Conservation (phyloP, 1,140 invertebrate genomes). For the Drosophila kohkoa region DNA sequence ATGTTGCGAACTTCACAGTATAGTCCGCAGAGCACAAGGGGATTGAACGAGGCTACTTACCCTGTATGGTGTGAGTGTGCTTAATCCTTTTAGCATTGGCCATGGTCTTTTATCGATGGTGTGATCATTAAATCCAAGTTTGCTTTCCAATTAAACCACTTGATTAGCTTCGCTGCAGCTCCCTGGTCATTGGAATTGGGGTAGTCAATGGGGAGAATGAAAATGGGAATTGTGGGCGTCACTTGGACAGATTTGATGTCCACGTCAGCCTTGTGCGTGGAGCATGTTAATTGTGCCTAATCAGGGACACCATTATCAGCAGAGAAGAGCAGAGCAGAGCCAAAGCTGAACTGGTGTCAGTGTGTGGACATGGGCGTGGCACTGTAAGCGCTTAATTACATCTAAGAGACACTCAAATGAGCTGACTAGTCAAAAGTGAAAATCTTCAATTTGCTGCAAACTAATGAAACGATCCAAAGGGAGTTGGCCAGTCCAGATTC, state of each 20-base stretch:
- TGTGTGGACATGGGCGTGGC: constrained; percentile 49
- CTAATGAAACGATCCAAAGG: not conserved
- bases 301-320: constrained; percentile 54
- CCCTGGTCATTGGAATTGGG: constrained; percentile 3
- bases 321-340: not conserved
- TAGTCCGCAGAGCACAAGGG: not conserved
- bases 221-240: constrained; percentile 33
- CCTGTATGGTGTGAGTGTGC: constrained; percentile 5
- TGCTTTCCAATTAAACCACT: constrained; percentile 81
- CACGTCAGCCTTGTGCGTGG: constrained; percentile 61
- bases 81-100: constrained; percentile 34
- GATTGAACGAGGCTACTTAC: not conserved
- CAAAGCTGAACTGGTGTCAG: not conserved
- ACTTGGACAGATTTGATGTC: constrained; percentile 38
- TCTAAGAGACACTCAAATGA: constrained; percentile 20
- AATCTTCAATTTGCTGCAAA: constrained; percentile 39
- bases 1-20: not conserved
- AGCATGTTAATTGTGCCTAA: constrained; percentile 79
- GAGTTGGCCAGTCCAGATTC: constrained; percentile 6
- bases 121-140: constrained; percentile 76
- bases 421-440: constrained; percentile 55
- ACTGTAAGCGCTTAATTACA: constrained; percentile 66
- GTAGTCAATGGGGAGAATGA: not conserved
- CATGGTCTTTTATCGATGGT: constrained; percentile 61
- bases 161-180: constrained; percentile 66